Base-by-base conservation (phyloP, 2,888 invertebrate species). In the Drepanosiphum platanoidis region DNA sequence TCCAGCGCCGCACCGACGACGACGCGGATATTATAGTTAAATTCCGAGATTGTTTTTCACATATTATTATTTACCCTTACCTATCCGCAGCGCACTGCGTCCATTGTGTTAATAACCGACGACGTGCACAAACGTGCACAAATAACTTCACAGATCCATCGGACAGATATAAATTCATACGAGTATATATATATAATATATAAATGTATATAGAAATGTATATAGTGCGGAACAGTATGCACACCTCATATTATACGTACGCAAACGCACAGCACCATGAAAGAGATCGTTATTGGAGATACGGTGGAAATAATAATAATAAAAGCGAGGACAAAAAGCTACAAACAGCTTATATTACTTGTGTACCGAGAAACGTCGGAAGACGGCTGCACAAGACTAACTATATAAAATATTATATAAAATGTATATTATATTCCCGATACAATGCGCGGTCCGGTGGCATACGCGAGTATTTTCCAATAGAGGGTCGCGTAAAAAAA, bases 51-150 rank as follows among this genome's bases (percentile, higher is more conserved):
- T 64, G 64, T 78, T 66, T 78, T 78, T 64, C 30, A 30, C 64
- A 66, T n/a, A 32, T 30, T 27, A 27, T 27, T 30, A 61, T 42
- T 32, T 8, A 7, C 30, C 8, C n/a, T n/a, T n/a, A n/a, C n/a
- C n/a, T n/a, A n/a, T n/a, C 64, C 4, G 32, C 61, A 22, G 15
- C 32, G 66, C 4, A 27, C n/a, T 27, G 1, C 13, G n/a, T 27
- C 79, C 79, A 80, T 80, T 80, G 79, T 80, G 79, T 80, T 68
- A 52, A 80, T 80, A 70, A 78, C 66, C 39, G 42, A 75, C 58
- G 75, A n/a, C n/a, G n/a, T n/a, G n/a, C n/a, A n/a, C n/a, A n/a
- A n/a, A n/a, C 34, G 58, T 32, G 74, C 75, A 32, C 64, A 68
- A 68, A 79, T 79, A 78, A 68, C 79, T 79, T 46, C 42, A n/a